These are phyloP conservation scores for Diarsia rubi DNA, from an alignment of 2,888 invertebrate species.

Conservation along the genomic window DNA sequence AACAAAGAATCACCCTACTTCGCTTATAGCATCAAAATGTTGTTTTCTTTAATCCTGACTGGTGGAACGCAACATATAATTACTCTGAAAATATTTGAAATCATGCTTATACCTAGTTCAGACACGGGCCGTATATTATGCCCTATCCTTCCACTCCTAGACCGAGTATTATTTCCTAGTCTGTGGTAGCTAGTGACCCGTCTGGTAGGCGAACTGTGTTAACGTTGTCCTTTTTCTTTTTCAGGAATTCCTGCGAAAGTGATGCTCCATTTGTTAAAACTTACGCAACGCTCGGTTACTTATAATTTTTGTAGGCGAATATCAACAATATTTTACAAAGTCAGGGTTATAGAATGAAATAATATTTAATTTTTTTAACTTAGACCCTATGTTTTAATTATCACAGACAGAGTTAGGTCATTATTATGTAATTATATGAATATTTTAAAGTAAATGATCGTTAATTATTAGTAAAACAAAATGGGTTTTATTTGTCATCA, in stretches of 20 bases:
- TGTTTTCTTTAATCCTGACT: background rate
- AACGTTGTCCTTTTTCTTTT: slow-evolving; percentile 79
- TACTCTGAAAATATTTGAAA: background rate
- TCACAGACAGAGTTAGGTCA: slow-evolving; percentile 84
- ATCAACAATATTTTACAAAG: slow-evolving; percentile 86
- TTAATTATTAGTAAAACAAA: slow-evolving; percentile 88
- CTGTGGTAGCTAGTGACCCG: background rate
- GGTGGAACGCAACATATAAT: background rate
- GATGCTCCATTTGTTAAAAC: slow-evolving; percentile 98
- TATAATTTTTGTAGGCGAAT: slow-evolving; percentile 92
- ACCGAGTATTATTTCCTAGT: background rate
- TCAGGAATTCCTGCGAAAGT: slow-evolving; percentile 96
- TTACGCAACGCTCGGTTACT: slow-evolving; percentile 97
- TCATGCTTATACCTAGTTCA: background rate
- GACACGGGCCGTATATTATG: background rate
- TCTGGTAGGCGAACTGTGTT: slow-evolving; percentile 32
- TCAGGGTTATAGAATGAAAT: slow-evolving; percentile 82
- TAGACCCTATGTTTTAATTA: slow-evolving; percentile 86
- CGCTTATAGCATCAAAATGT: background rate
- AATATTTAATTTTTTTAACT: slow-evolving; percentile 86
- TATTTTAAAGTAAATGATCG: slow-evolving; percentile 91
- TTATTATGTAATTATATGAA: slow-evolving; percentile 89
- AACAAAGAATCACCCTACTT: background rate
- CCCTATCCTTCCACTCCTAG: background rate
- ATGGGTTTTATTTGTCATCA: slow-evolving; percentile 79